Conservation (phyloP, 2,888 invertebrate species). For the Choreutis nemorana region DNA sequence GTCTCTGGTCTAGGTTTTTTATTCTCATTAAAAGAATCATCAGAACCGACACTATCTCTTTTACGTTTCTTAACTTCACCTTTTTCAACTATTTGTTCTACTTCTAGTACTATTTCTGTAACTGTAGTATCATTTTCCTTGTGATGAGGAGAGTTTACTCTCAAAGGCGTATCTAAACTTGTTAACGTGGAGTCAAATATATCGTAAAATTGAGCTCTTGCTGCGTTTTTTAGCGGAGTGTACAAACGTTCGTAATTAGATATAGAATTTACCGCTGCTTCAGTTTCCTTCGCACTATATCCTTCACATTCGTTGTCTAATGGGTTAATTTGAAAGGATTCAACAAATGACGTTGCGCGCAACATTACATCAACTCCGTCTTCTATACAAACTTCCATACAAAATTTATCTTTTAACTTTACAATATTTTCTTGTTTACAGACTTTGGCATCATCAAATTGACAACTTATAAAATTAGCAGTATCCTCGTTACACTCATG, state of each 20-base stretch:
- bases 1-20: slow-evolving; percentile 41
- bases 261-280: slow-evolving; percentile 43
- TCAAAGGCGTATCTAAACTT: slow-evolving; percentile 53
- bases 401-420: slow-evolving; percentile 46
- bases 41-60: slow-evolving; percentile 27
- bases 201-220: slow-evolving; percentile 36
- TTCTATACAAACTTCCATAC: slow-evolving; percentile 50
- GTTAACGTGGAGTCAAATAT: slow-evolving; percentile 56
- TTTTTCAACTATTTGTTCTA: slow-evolving; percentile 26
- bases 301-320: slow-evolving; percentile 16
- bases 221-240: slow-evolving; percentile 43
- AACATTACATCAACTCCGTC: slow-evolving; percentile 40
- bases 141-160: slow-evolving; percentile 22
- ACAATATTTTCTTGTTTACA: slow-evolving; percentile 15
- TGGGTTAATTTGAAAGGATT: slow-evolving; percentile 27
- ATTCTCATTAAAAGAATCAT: slow-evolving; percentile 26
- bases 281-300: slow-evolving; percentile 34
- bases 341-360: slow-evolving; percentile 31
- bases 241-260: slow-evolving; percentile 35
- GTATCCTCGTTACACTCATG: slow-evolving; percentile 38
- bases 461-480: slow-evolving; percentile 28
- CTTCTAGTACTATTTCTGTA: slow-evolving; percentile 39
- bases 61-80: slow-evolving; percentile 37
- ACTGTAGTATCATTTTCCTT: slow-evolving; percentile 22
- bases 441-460: slow-evolving; percentile 26